Conservation (phyloP, 1,140 invertebrate species). For the Tachypleus tridentatus region DNA sequence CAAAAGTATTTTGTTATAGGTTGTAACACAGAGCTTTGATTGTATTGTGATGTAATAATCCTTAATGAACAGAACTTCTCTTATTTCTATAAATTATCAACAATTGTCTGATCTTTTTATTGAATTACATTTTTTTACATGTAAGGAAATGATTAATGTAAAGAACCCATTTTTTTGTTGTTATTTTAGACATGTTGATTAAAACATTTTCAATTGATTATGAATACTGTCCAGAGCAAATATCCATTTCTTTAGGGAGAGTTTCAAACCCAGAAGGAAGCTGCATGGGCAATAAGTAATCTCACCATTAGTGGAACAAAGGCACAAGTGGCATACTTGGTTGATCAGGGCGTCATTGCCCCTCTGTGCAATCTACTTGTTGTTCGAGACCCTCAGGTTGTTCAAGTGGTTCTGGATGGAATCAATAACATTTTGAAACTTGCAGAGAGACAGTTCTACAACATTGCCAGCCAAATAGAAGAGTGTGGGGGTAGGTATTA, state of each 20-base stretch:
- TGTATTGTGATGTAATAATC: too few species aligned
- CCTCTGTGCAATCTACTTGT: conserved; percentile 75
- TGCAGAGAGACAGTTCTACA: conserved; percentile 54
- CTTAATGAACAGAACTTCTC: too few species aligned
- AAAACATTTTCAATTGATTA: too few species aligned
- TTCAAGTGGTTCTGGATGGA: conserved; percentile 83
- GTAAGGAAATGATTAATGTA: too few species aligned
- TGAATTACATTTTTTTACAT: too few species aligned
- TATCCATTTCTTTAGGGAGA: conserved; percentile 53
- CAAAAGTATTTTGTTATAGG: too few species aligned
- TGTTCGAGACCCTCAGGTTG: conserved; percentile 74
- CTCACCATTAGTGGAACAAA: conserved; percentile 91
- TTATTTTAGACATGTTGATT: too few species aligned
- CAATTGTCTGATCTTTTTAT: too few species aligned
- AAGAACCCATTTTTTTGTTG: too few species aligned
- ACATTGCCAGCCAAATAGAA: conserved; percentile 67
- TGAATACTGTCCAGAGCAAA: too few species aligned
- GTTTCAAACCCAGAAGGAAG: conserved; percentile 98
- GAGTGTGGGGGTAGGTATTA: conserved; percentile 50
- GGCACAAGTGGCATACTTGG: conserved; percentile 66
- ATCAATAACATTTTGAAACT: conserved; percentile 83
- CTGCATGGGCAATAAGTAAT: conserved; percentile 98
- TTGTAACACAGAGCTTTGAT: too few species aligned
- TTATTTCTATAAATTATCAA: too few species aligned
- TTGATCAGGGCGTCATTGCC: conserved; percentile 74